Base-by-base conservation (phyloP, 2,888 invertebrate species). In the Eupithecia inturbata region DNA sequence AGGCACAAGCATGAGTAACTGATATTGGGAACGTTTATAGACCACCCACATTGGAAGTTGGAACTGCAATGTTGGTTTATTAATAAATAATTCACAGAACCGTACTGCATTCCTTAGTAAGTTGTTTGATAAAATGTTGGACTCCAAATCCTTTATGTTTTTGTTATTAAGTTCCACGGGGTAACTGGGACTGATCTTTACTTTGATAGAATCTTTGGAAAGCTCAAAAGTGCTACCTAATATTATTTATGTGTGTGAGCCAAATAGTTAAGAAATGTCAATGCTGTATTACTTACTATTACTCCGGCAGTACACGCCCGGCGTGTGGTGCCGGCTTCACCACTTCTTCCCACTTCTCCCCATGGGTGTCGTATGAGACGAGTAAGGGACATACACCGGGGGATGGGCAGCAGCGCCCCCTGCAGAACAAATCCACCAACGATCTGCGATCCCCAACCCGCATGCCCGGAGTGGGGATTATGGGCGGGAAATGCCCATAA, bases 1-100 rank as follows among this genome's bases (percentile, higher is more conserved):
- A 76, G 76, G 75, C 72, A 79, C 70, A 77, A 70, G 72, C 69
- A 66, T 62, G 45, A 69, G 64, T 67, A 71, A 76, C 75, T 74
- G 79, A 78, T 78, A 78, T 70, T 73, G 71, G 63, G 74, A 74
- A 67, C 70, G 72, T 74, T 72, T 74, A 67, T 73, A 77, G 80
- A 80, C 79, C 79, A 80, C 80, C 79, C 78, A 74, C 78, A 77
- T 72, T 68, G 74, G 39, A 74, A 67, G 77, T 72, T 69, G 75
- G 39, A 73, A 68, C 60, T 76, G 80, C 79, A 80, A 63, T 77
- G 73, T 60, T 73, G 64, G 76, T 78, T 76, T 77, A 78, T 78
- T 77, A 79, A 80, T 79, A 78, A 78, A 74, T 75, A 71, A 73
- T 80, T 78, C 77, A 78, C 73, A 74, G 78, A 78, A 80, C 68